Conservation (phyloP, 2,888 invertebrate species). For the Molorchus minor region DNA sequence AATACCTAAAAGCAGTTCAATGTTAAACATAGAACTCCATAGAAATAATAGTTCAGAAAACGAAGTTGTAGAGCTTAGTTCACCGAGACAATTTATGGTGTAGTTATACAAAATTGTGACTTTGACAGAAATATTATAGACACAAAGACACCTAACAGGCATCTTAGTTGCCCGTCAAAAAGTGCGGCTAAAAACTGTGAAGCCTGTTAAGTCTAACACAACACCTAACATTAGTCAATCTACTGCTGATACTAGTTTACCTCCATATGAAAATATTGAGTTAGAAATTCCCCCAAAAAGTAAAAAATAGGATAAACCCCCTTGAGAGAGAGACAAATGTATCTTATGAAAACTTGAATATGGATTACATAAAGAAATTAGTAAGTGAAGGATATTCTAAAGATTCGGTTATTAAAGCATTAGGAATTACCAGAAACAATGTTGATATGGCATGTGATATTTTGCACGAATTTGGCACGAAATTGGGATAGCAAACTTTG, state of each 20-base stretch:
- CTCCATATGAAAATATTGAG: slow-evolving; percentile 45
- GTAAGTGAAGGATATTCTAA: slow-evolving; percentile 91
- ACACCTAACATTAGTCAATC: slow-evolving; percentile 66
- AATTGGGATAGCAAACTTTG: slow-evolving; percentile 50
- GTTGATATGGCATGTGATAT: slow-evolving; percentile 93
- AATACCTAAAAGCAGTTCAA: slow-evolving; percentile 59
- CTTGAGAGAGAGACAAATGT: slow-evolving; percentile 61
- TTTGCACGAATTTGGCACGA: slow-evolving; percentile 55
- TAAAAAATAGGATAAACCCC: slow-evolving; percentile 54
- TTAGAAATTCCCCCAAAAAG: slow-evolving; percentile 54
- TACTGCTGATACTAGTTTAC: slow-evolving; percentile 23
- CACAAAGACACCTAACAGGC: slow-evolving; percentile 50
- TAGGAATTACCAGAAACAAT: slow-evolving; percentile 93
- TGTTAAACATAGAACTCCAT: slow-evolving; percentile 57
- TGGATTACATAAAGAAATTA: slow-evolving; percentile 88
- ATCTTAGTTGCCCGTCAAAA: slow-evolving; percentile 56
- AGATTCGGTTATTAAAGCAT: slow-evolving; percentile 88
- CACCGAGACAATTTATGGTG: slow-evolving; percentile 76
- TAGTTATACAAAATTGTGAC: slow-evolving; percentile 72
- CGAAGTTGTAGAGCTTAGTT: slow-evolving; percentile 65
- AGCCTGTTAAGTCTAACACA: slow-evolving; percentile 66
- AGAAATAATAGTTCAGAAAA: slow-evolving; percentile 37
- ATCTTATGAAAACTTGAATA: slow-evolving; percentile 87
- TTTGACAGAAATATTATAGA: slow-evolving; percentile 51
- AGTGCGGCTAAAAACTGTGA: slow-evolving; percentile 40